phyloP scores from a whole-genome alignment of 1,140 invertebrate species.

The Drosophila truncata region DNA sequence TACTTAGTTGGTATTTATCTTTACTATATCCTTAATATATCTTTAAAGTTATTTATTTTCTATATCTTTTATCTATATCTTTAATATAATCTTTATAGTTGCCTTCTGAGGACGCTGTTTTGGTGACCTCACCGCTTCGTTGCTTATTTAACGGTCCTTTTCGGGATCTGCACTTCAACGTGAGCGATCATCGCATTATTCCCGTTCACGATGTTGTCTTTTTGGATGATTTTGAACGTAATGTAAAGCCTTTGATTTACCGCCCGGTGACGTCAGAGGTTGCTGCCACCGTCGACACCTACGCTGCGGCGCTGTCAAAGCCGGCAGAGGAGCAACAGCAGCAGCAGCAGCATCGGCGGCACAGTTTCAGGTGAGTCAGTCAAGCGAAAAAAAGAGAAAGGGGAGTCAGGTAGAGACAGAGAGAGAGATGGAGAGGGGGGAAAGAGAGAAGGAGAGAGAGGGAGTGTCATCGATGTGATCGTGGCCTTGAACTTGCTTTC shows the following conservation, averaged over 20 bases:
- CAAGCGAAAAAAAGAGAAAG: slow-evolving; percentile 1
- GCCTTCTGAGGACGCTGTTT: slow-evolving; percentile 58
- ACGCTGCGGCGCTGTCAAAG: slow-evolving; percentile 6
- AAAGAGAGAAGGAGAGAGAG: neutral
- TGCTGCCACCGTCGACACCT: slow-evolving; percentile 13
- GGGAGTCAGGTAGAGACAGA: neutral
- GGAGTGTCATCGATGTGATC: slow-evolving; percentile 15
- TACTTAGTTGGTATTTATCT: too few species aligned
- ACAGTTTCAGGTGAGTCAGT: slow-evolving; percentile 58
- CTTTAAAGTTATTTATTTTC: too few species aligned
- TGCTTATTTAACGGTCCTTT: slow-evolving; percentile 77
- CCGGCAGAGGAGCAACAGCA: slow-evolving; percentile 13
- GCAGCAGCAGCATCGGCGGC: slow-evolving; percentile 9
- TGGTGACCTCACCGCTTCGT: slow-evolving; percentile 66
- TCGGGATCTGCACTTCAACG: slow-evolving; percentile 72
- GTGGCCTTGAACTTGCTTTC: slow-evolving; percentile 67
- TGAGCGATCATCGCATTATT: slow-evolving; percentile 71
- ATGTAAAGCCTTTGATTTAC: slow-evolving; percentile 76
- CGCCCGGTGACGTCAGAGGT: slow-evolving; percentile 63
- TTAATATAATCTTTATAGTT: slow-evolving; percentile 47
- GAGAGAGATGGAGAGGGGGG: neutral
- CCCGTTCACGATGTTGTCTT: slow-evolving; percentile 80
- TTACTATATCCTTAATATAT: too few species aligned
- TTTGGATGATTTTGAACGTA: slow-evolving; percentile 74
- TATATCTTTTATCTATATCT: neutral